Evolutionary conservation across 1,140 invertebrate genomes (phyloP), one percentile per base, ranked within the genome.

Genomic region (Drosophila subpulchrella): DNA sequence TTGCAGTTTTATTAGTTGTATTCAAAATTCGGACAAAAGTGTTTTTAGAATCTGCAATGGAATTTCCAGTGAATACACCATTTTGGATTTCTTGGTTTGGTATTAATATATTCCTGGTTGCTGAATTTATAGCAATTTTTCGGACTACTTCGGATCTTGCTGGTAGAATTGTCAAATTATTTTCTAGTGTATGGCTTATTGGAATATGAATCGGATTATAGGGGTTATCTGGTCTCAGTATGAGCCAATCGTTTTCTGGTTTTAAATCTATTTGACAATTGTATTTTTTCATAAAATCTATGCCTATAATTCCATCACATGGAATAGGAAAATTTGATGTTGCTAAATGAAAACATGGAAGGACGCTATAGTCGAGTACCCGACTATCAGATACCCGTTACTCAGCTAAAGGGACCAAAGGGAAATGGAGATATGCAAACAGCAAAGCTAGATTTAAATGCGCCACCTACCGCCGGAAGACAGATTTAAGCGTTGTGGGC

Each of bases 181-280:
- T 50, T 50, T 50, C 13, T 12, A 50, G 13, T 15, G 46, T 24
- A 24, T 47, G 17, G 3, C 24, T 47, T 48, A n/a, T 30, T 27
- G 47, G 47, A 48, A 48, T n/a, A 48, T 27, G 4, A 48, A 48
- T 48, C 0, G 47, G 24, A n/a, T 30, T 48, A n/a, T 27, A 30
- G 13, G 27, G 47, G 24, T 27, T 30, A 15, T 30, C 47, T 24
- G 44, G 44, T 47, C 44, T 47, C 44, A 47, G 17, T 24, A 47
- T 47, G 7, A 32, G 30, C 6, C 30, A 32, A 32, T 32, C 6
- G 6, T 32, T 32, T 32, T 32, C 6, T 32, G 48, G 50, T 51
- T 51, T 53, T 53, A 53, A 53, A 13, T 53, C 30, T 53, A 53
- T 54, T 54, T 54, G 34, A 20, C 20, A 20, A 20, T 20, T 20